Conservation (phyloP, 2,113 vertebrate genomes). For the Balaeniceps rex region DNA sequence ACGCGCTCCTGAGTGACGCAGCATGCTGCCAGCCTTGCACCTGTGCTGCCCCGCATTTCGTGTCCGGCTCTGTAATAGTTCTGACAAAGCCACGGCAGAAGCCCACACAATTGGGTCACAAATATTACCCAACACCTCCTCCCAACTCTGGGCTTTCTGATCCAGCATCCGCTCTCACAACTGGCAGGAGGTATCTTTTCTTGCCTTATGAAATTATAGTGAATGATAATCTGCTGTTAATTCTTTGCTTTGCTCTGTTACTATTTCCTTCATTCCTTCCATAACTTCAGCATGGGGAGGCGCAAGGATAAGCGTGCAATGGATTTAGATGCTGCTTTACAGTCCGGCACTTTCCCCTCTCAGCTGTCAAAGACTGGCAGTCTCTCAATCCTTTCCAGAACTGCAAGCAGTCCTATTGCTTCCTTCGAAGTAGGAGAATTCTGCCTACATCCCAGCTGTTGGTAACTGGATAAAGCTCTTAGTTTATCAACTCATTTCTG, state of each 20-base stretch:
- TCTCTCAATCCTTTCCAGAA: background rate
- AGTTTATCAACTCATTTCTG: background rate
- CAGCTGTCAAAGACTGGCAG: background rate
- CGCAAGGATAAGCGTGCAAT: background rate
- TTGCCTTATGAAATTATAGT: background rate
- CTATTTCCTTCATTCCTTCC: background rate
- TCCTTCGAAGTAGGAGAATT: background rate
- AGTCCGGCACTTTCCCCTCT: background rate
- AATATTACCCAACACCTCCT: background rate
- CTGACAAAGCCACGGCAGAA: background rate
- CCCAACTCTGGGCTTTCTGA: background rate
- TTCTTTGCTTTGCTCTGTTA: background rate
- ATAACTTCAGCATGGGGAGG: background rate
- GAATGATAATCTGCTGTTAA: background rate
- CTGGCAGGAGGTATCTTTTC: background rate
- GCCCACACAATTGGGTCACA: background rate
- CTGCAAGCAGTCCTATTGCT: background rate
- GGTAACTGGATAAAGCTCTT: background rate
- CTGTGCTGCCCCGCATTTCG: background rate
- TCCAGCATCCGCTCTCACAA: background rate
- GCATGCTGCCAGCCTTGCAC: background rate
- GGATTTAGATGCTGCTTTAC: background rate
- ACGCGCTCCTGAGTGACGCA: fast-evolving
- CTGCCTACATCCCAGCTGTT: background rate
- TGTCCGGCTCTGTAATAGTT: background rate